These are phyloP conservation scores for Drosophila demipolita DNA, from an alignment of 2,888 invertebrate genomes.

Conservation along the genomic window DNA sequence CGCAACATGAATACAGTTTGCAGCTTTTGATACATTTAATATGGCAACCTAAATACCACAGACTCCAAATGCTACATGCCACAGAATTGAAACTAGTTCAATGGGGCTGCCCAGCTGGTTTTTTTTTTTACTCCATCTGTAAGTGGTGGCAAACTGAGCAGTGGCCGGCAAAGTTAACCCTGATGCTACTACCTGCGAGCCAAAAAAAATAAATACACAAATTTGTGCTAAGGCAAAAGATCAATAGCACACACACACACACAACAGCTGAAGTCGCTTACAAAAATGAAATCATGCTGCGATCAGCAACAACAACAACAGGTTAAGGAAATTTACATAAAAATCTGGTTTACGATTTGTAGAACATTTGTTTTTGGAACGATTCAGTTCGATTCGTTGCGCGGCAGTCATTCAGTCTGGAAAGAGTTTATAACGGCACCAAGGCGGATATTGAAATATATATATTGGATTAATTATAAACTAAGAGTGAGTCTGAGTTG, in stretches of 20 bases:
- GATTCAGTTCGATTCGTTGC: constrained; percentile 10
- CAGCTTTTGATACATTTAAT: constrained; percentile 49
- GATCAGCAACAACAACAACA: constrained; percentile 21
- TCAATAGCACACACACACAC: constrained; percentile 58
- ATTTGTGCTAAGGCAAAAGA: constrained; percentile 64
- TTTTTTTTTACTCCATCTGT: constrained; percentile 51
- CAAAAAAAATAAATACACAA: constrained; percentile 68
- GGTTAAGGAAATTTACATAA: constrained; percentile 67
- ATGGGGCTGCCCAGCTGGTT: constrained; percentile 78
- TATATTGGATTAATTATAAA: constrained; percentile 18
- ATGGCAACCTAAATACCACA: constrained; percentile 72
- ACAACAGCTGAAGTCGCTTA: constrained; percentile 32
- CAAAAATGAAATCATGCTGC: constrained; percentile 66
- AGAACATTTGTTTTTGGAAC: constrained; percentile 45
- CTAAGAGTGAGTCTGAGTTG: constrained; percentile 62
- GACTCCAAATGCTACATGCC: constrained; percentile 61
- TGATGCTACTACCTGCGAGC: constrained; percentile 63
- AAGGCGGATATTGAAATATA: constrained; percentile 44
- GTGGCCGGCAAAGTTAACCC: constrained; percentile 18
- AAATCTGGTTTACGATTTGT: constrained; percentile 66
- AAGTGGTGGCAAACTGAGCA: constrained; percentile 35
- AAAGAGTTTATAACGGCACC: constrained; percentile 31
- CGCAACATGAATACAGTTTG: constrained; percentile 27
- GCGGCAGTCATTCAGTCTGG: constrained; percentile 37
- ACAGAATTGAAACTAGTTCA: constrained; percentile 80